A percentile compares a stretch with the other conserved stretches of the same genome.
Conservation (phyloP, 1,140 invertebrate species). For the Tetramorium alpestre region DNA sequence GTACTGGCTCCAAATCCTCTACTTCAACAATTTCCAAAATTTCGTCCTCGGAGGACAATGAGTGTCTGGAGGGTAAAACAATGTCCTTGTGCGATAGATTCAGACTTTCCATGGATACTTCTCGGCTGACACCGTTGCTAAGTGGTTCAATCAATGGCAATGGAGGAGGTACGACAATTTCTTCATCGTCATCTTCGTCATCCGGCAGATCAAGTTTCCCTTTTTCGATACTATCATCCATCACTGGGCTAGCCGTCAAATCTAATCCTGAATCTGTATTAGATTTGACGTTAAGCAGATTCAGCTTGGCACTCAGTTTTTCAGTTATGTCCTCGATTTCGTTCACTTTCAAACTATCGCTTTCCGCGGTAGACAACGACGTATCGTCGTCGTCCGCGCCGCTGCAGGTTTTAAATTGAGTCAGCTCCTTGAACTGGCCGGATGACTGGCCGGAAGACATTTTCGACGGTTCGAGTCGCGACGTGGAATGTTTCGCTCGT, state of each 20-base stretch:
- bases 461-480: conserved; percentile 84
- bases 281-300: conserved; percentile 81
- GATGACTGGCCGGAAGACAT: conserved; percentile 79
- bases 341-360: conserved; percentile 81
- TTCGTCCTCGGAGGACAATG: conserved; percentile 87
- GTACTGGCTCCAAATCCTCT: conserved; percentile 92
- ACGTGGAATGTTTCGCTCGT: conserved; percentile 75
- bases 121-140: conserved; percentile 88
- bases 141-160: conserved; percentile 91
- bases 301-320: conserved; percentile 81
- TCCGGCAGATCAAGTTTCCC: conserved; percentile 78
- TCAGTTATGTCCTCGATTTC: conserved; percentile 84
- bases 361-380: conserved; percentile 80
- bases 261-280: conserved; percentile 71
- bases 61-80: conserved; percentile 80
- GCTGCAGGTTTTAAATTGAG: conserved; percentile 88
- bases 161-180: conserved; percentile 91
- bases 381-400: conserved; percentile 81
- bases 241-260: conserved; percentile 72
- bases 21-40: conserved; percentile 94
- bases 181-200: conserved; percentile 90
- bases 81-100: conserved; percentile 87
- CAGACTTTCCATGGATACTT: conserved; percentile 92
- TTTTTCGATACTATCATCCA: conserved; percentile 79
- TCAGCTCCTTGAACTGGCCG: conserved; percentile 87